Evolutionary conservation across 2,113 vertebrate species (phyloP).

Genomic region (Prionailurus viverrinus): DNA sequence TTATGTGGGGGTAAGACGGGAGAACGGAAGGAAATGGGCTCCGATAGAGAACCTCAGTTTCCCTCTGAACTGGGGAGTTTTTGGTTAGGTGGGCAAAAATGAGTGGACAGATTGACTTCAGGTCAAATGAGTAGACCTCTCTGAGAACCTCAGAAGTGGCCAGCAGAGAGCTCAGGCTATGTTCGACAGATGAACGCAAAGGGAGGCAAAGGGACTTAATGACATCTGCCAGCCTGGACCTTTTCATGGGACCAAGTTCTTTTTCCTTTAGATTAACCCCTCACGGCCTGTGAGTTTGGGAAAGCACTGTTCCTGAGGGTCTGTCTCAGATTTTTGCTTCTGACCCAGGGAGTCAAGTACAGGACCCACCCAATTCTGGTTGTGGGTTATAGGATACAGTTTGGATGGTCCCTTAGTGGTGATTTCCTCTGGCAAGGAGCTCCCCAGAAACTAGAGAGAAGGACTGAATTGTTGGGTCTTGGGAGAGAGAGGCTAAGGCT

Average conservation of each 20-base stretch:
- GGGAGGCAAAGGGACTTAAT: not conserved
- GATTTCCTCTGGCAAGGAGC: not conserved
- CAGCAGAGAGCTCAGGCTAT: not conserved
- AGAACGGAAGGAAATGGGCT: not conserved
- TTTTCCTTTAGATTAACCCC: not conserved
- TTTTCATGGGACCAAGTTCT: not conserved
- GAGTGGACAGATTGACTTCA: not conserved
- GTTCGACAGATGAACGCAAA: rapidly evolving
- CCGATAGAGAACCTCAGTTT: not conserved
- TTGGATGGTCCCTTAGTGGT: not conserved
- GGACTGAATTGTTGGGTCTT: not conserved
- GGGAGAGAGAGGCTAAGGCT: not conserved
- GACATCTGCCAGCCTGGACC: not conserved
- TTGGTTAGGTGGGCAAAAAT: not conserved
- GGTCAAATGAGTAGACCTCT: not conserved
- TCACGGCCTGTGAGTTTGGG: not conserved
- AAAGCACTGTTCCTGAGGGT: not conserved
- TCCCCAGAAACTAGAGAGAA: not conserved
- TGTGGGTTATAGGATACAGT: not conserved
- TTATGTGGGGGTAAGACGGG: not conserved
- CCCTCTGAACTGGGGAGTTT: not conserved
- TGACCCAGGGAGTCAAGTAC: not conserved
- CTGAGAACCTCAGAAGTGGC: not conserved
- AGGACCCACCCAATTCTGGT: not conserved
- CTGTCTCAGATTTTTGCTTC: not conserved